phyloP scores from a whole-genome alignment of 2,113 vertebrate species.

The Raja brachyura region DNA sequence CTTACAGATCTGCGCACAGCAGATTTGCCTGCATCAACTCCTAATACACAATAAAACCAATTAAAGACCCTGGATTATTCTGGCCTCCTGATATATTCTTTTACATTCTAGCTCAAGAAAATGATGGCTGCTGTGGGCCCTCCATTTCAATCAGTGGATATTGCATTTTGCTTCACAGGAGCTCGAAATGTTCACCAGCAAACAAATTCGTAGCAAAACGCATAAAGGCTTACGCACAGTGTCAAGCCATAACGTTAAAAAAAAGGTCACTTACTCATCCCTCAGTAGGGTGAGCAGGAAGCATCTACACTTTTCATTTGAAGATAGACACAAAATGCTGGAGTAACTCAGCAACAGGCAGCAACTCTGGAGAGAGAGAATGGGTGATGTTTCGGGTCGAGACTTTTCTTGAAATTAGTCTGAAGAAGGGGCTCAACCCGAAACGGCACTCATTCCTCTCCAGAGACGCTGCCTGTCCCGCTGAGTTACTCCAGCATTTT shows the following conservation, averaged over 20 bases:
- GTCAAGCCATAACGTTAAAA: background rate
- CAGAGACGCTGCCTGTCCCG: no score
- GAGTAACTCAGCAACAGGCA: no score
- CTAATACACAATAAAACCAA: background rate
- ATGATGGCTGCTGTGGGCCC: background rate
- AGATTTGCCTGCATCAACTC: background rate
- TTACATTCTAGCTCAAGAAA: background rate
- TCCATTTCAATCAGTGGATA: background rate
- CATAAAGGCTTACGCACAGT: background rate
- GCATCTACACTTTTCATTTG: no score
- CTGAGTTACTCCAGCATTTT: no score
- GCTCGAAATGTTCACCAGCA: background rate
- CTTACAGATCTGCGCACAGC: background rate
- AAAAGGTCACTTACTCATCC: background rate
- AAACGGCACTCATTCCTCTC: no score
- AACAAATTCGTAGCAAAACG: background rate
- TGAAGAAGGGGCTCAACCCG: no score
- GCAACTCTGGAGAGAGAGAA: no score
- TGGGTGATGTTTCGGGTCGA: no score
- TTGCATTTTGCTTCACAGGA: background rate
- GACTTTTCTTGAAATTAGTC: no score
- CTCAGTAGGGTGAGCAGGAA: background rate
- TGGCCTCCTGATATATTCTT: background rate
- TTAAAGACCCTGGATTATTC: background rate
- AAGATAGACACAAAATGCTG: no score